A percentile compares a stretch with the other conserved stretches of the same genome.
Evolutionary conservation across 2,113 vertebrate genomes (phyloP).

Genomic region (Pygathrix nemaeus): DNA sequence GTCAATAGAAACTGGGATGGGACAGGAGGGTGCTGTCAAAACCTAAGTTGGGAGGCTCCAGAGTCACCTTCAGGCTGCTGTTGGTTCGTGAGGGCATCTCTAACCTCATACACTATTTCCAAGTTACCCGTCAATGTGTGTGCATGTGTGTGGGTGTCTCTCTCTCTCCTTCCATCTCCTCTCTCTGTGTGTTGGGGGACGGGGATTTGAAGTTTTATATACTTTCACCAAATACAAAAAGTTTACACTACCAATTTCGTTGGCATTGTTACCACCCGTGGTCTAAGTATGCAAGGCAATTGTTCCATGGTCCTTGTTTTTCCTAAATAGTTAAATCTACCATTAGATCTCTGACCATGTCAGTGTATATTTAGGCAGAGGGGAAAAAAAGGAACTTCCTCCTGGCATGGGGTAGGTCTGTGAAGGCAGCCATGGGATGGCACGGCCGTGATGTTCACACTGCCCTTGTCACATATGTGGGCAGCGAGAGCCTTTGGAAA

Average conservation of each 20-base stretch:
- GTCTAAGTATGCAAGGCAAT: fast-evolving
- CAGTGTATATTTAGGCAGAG: conserved; percentile 40
- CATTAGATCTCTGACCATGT: not conserved
- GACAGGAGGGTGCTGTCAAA: not conserved
- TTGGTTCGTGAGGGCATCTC: not conserved
- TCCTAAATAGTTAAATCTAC: not conserved
- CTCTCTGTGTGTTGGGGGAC: not conserved
- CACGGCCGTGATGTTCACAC: not conserved
- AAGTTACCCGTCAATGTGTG: not conserved
- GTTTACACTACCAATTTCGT: not conserved
- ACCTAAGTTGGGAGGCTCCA: not conserved
- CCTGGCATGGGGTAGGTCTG: conserved; percentile 1
- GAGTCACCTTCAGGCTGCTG: not conserved
- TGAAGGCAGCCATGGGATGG: not conserved
- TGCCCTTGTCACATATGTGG: not conserved
- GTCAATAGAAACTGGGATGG: not conserved
- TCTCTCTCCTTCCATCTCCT: too few relatives aligned
- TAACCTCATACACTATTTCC: not conserved
- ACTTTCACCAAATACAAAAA: not conserved
- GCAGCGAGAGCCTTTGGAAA: not conserved
- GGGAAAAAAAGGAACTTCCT: not conserved
- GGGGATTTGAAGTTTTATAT: conserved; percentile 1
- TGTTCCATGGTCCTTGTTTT: not conserved
- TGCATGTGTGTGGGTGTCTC: not conserved
- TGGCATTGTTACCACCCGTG: fast-evolving